Conservation (phyloP, 2,113 vertebrate genomes). For the Eurystomus gularis region DNA sequence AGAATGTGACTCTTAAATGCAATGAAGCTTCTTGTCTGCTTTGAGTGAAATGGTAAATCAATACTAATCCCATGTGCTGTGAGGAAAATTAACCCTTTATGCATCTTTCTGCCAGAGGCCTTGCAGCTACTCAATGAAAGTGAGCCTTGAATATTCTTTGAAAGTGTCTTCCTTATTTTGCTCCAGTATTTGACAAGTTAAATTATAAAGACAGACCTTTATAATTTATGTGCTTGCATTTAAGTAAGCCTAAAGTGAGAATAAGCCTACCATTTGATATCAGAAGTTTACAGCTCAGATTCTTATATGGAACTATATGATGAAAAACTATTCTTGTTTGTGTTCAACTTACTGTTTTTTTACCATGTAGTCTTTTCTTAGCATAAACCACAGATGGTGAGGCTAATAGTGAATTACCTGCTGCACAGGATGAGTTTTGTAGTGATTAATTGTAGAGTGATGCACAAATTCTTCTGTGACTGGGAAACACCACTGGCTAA, state of each 20-base stretch:
- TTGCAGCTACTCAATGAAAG: background rate
- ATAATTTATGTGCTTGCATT: background rate
- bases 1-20: slow-evolving; percentile 31
- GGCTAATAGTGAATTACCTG: background rate
- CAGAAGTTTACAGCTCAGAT: background rate
- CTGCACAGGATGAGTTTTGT: background rate
- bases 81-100: background rate
- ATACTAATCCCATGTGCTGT: background rate
- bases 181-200: background rate
- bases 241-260: background rate
- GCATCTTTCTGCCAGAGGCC: background rate
- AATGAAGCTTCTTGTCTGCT: background rate
- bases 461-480: background rate
- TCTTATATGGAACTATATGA: background rate
- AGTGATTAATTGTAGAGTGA: background rate
- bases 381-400: background rate
- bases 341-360: background rate
- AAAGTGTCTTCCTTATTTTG: background rate
- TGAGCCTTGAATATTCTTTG: background rate
- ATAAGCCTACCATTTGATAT: background rate
- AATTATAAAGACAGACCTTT: background rate
- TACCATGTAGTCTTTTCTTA: background rate
- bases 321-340: background rate
- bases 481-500: background rate
- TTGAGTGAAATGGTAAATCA: background rate